A percentile compares a stretch with the other conserved stretches of the same genome.
Evolutionary conservation across 2,113 vertebrate species (phyloP).

Genomic region (Talpa occidentalis): DNA sequence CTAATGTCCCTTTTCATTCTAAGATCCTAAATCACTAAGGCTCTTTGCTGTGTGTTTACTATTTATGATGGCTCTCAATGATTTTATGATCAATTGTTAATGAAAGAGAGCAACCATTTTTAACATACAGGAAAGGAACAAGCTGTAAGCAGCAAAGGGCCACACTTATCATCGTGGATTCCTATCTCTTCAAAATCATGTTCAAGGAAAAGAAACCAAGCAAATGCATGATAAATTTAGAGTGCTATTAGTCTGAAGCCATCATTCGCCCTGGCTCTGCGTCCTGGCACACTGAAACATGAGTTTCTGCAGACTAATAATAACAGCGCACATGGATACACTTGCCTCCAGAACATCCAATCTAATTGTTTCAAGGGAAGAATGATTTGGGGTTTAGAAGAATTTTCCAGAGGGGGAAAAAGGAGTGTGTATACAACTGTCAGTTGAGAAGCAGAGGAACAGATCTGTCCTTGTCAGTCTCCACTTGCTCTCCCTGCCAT

Average conservation of each 20-base stretch:
- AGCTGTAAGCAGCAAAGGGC: slow-evolving; percentile 17
- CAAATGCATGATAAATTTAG: slow-evolving; percentile 53
- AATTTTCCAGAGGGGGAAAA: slow-evolving; percentile 26
- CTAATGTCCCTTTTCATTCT: background rate
- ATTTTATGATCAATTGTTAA: slow-evolving; percentile 33
- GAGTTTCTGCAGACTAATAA: background rate
- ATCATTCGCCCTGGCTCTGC: background rate
- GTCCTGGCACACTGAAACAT: background rate
- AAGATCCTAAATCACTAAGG: background rate
- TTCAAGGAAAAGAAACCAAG: slow-evolving; percentile 32
- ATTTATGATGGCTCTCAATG: background rate
- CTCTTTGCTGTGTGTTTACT: background rate
- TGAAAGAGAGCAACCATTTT: slow-evolving; percentile 5
- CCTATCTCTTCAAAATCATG: slow-evolving; percentile 59
- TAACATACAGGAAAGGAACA: slow-evolving; percentile 10
- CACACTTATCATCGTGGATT: background rate
- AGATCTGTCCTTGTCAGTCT: background rate
- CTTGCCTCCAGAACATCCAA: background rate
- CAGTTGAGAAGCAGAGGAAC: slow-evolving; percentile 11
- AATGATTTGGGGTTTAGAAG: background rate
- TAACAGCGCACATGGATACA: background rate
- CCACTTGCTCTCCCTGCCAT: background rate
- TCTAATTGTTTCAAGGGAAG: slow-evolving; percentile 40
- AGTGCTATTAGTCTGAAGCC: slow-evolving; percentile 33
- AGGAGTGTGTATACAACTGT: background rate